phyloP scores from a whole-genome alignment of 2,888 invertebrate genomes.

The Pinctada fucata region DNA sequence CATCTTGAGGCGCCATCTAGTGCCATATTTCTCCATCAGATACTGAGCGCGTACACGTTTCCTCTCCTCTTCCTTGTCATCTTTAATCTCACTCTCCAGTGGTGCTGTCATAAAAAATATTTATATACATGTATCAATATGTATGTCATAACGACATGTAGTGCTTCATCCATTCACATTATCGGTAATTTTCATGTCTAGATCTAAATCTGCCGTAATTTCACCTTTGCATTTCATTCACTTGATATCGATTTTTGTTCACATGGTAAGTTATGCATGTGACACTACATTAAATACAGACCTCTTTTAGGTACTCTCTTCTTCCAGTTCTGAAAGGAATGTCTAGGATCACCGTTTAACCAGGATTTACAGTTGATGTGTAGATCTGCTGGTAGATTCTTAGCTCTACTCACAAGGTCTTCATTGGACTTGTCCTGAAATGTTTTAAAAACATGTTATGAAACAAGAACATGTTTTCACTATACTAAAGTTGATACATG shows the following conservation, averaged over 20 bases:
- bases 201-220: no score
- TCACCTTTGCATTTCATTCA: no score
- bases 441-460: neutral
- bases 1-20: constrained; percentile 82
- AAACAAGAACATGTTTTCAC: neutral
- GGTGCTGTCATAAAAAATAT: neutral
- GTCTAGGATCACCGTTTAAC: constrained; percentile 84
- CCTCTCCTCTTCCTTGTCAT: constrained; percentile 49
- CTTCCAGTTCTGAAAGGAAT: constrained; percentile 86
- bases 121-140: neutral
- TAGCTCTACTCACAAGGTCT: constrained; percentile 32
- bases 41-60: constrained; percentile 78
- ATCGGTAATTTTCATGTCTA: neutral
- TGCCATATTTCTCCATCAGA: constrained; percentile 86
- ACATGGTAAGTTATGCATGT: no score
- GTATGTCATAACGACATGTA: neutral
- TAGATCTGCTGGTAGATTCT: constrained; percentile 78
- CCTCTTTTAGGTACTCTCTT: constrained; percentile 80
- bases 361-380: constrained; percentile 86
- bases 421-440: constrained; percentile 45
- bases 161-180: neutral
- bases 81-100: constrained; percentile 31
- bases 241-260: no score
- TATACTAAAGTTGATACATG: neutral
- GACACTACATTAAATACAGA: constrained; percentile 31